A percentile compares a stretch with the other conserved stretches of the same genome.
Evolutionary conservation across 2,888 invertebrate genomes (phyloP).

Genomic region (Athalia cordata): DNA sequence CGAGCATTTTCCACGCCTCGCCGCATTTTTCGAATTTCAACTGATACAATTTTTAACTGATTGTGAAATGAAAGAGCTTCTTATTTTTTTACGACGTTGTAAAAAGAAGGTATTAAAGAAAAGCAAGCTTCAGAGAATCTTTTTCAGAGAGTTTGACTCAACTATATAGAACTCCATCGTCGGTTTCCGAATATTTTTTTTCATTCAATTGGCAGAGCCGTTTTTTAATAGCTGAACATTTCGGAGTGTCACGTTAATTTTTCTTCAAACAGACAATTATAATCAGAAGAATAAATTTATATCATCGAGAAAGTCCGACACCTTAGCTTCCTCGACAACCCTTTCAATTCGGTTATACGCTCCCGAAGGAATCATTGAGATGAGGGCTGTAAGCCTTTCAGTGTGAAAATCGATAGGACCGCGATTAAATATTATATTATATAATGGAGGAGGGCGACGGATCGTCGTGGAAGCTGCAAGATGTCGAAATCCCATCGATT

Average conservation of each 20-base stretch:
- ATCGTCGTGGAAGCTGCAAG: background rate
- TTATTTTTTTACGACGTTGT: conserved; percentile 8
- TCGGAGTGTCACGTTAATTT: too few species aligned
- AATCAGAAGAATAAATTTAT: background rate
- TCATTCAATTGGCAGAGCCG: too few species aligned
- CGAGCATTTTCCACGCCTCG: background rate
- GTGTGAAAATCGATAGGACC: conserved; percentile 11
- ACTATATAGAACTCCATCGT: too few species aligned
- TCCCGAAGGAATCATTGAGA: background rate
- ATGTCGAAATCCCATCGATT: background rate
- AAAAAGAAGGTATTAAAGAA: too few species aligned
- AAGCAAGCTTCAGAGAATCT: too few species aligned
- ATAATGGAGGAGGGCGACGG: background rate
- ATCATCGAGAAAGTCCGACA: background rate
- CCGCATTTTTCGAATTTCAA: too few species aligned
- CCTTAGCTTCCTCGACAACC: conserved; percentile 4
- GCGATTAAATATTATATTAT: background rate
- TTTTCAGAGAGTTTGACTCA: too few species aligned
- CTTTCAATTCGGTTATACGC: conserved; percentile 17
- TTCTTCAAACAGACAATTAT: too few species aligned
- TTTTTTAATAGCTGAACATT: too few species aligned
- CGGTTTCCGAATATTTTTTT: too few species aligned
- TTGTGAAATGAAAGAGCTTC: background rate
- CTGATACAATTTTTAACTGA: too few species aligned
- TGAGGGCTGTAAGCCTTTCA: conserved; percentile 3